Conservation (phyloP, 2,113 vertebrate species). For the Vidua macroura region DNA sequence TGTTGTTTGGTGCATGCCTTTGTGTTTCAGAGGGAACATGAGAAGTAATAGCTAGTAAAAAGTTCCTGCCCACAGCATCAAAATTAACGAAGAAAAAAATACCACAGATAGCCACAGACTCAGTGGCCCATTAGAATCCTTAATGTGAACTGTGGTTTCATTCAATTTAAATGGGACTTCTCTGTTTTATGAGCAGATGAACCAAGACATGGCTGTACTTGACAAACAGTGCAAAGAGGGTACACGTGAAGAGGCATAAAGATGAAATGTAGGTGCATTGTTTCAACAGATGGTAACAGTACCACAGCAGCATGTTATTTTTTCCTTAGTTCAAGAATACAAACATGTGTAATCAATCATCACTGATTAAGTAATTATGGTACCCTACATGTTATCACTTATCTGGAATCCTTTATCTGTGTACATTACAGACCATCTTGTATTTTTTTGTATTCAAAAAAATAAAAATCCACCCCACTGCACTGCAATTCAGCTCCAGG, state of each 20-base stretch:
- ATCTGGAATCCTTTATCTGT: slow-evolving; percentile 59
- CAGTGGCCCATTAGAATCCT: slow-evolving; percentile 41
- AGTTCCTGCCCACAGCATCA: background rate
- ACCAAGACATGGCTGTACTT: slow-evolving; percentile 27
- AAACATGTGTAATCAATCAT: slow-evolving; percentile 77
- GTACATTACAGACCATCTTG: background rate
- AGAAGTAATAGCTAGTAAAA: background rate
- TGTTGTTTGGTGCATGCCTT: background rate
- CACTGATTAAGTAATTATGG: slow-evolving; percentile 78
- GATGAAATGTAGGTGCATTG: slow-evolving; percentile 64
- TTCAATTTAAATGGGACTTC: slow-evolving; percentile 57
- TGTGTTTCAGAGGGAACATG: slow-evolving; percentile 1
- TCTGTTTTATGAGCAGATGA: slow-evolving; percentile 36
- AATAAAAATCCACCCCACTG: background rate
- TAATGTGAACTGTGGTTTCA: slow-evolving; percentile 29
- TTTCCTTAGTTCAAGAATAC: slow-evolving; percentile 73
- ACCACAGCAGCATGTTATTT: slow-evolving; percentile 67
- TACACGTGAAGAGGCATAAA: slow-evolving; percentile 56
- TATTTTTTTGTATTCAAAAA: slow-evolving; percentile 28
- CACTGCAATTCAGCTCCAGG: slow-evolving; percentile 27
- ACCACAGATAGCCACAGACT: background rate
- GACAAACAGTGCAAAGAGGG: slow-evolving; percentile 16
- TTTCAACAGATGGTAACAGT: slow-evolving; percentile 79
- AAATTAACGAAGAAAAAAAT: background rate
- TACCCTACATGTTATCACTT: slow-evolving; percentile 67